Percentiles rank a stretch among this genome's conserved stretches.
Evolutionary conservation across 37 sponge, comb jelly and placozoan species (phyloP).

Genomic region (Oscarella lobularis): DNA sequence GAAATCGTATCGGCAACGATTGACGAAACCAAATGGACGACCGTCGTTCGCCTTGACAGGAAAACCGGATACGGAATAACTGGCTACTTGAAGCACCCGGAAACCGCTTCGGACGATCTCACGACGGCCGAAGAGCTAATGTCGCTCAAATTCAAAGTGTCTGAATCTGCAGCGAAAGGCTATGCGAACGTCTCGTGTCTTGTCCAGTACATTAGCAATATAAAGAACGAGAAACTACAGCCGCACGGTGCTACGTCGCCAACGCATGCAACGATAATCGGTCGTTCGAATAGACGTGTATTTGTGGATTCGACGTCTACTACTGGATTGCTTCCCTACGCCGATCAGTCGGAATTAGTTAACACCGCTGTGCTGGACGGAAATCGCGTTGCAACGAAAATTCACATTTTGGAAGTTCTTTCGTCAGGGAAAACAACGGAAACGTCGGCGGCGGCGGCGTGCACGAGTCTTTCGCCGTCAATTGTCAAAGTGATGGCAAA

Average conservation of each 20-base stretch:
- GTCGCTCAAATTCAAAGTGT: constrained; percentile 16
- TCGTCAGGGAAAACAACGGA: background rate
- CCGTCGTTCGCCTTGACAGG: constrained; percentile 13
- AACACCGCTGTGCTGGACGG: background rate
- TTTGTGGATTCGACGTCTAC: background rate
- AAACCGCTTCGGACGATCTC: background rate
- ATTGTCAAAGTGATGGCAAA: background rate
- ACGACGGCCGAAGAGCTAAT: constrained; percentile 16
- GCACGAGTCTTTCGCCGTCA: background rate
- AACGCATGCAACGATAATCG: constrained; percentile 4
- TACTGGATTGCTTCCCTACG: background rate
- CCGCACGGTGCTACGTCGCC: constrained; percentile 25
- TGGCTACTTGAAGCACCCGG: constrained; percentile 40
- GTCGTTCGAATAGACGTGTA: background rate
- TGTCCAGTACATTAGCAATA: constrained; percentile 31
- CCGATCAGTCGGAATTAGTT: background rate
- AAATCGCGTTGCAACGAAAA: background rate
- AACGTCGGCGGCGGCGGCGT: background rate
- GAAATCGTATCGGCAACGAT: constrained; percentile 14
- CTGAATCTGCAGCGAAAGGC: constrained; percentile 7
- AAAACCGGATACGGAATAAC: constrained; percentile 3
- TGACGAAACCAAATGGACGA: constrained; percentile 29
- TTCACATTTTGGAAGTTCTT: background rate
- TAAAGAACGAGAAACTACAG: constrained; percentile 45
- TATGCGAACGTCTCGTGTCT: constrained; percentile 23